Base-by-base conservation (phyloP, 2,888 invertebrate species). In the Coelopa pilipes region DNA sequence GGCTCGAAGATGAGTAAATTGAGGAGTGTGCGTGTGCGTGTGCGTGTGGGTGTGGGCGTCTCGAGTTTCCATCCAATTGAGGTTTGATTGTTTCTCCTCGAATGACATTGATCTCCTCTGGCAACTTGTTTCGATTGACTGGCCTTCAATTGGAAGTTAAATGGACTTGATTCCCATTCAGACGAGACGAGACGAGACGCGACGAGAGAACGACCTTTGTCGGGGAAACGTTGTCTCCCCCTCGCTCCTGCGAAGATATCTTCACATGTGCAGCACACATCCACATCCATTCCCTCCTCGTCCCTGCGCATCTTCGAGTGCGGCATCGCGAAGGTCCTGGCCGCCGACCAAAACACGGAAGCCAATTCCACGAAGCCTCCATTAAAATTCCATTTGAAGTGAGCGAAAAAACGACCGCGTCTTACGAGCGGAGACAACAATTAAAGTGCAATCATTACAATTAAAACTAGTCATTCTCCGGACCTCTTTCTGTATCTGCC, bases 381-480 rank as follows among this genome's bases (percentile, higher is more conserved):
- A 62, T 62, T 62, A 62, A 62, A 62, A 62, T 34, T 24, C 34
- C 62, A n/a, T 45, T 62, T 62, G 34, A 21, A 62, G 34, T 1
- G 34, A 62, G 21, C 1, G 7, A 19, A 59, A 59, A 59, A 59
- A 21, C 1, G 21, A 19, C 21, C 21, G 15, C 62, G 15, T 15
- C 62, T 34, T 15, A 34, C 34, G 7, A 34, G 7, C 4, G 34
- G 34, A 34, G 34, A 21, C 21, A 62, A 34, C 55, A 67, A 55
- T 67, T 67, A 59, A 24, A 70, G 46, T 60, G 60, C 59, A 70
- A 60, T 70, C 60, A 70, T 60, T 70, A 59, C 59, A 59, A 70
- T 70, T 70, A 70, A 70, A 70, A 49, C 21, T n/a, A 60, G 60
- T 24, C 49, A 66, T 66, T 66, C 13, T 50, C 19, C 12, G 53